Evolutionary conservation across 64 coral and sea anemone species (phyloP).

Genomic region (Montipora capricornis): DNA sequence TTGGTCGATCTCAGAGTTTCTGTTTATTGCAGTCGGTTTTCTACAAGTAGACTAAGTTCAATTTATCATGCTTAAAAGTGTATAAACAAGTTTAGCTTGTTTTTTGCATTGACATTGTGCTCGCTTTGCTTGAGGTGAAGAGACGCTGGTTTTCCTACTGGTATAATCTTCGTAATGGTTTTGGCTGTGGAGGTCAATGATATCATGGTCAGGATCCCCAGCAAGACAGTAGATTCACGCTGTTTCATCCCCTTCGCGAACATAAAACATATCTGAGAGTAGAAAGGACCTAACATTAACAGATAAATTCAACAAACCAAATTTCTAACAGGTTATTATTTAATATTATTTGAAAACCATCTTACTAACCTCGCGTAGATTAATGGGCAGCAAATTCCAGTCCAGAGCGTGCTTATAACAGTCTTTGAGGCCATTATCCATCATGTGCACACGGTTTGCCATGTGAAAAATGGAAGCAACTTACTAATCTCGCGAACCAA

Average conservation of each 20-base stretch:
- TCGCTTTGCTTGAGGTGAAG: no score
- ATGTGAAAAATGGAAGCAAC: neutral
- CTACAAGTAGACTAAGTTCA: no score
- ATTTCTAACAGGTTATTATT: neutral
- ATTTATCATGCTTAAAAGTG: no score
- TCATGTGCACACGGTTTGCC: neutral
- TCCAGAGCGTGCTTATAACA: neutral
- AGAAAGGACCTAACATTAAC: neutral
- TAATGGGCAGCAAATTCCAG: neutral
- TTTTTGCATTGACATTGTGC: no score
- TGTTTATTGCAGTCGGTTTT: no score
- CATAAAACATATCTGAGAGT: constrained; percentile 6
- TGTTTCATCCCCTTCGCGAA: constrained; percentile 19
- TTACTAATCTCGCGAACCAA: neutral
- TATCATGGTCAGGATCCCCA: neutral
- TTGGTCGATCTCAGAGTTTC: no score
- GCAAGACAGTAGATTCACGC: neutral
- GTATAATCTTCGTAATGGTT: no score
- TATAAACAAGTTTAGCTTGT: no score
- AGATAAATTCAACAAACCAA: neutral
- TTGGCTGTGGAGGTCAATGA: neutral
- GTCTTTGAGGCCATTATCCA: neutral
- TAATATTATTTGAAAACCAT: constrained; percentile 1
- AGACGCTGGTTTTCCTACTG: no score
- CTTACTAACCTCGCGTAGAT: neutral